These are phyloP conservation scores for Marronus borbonicus DNA, from an alignment of 2,888 invertebrate species.

Conservation along the genomic window DNA sequence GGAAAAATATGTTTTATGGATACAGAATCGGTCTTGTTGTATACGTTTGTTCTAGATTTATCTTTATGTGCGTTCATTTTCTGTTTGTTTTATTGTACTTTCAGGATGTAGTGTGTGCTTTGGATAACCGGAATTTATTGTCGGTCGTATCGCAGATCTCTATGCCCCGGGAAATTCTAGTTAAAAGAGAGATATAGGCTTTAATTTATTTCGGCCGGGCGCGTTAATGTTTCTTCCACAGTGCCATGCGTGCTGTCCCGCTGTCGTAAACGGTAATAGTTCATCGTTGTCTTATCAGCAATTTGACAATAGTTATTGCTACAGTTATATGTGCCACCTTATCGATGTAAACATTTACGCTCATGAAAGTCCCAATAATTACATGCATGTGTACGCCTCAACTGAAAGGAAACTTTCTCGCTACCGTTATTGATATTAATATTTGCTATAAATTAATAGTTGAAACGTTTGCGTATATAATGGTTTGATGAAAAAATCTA, in stretches of 20 bases:
- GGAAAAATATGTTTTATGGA: constrained; percentile 53
- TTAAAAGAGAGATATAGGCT: constrained; percentile 46
- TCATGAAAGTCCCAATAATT: neutral
- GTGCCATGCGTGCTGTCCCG: constrained; percentile 15
- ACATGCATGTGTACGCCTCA: neutral
- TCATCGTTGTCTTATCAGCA: constrained; percentile 36
- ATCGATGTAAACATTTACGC: neutral
- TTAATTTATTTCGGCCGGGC: constrained; percentile 41
- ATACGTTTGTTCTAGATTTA: constrained; percentile 52
- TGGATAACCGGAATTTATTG: constrained; percentile 48
- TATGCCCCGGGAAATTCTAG: constrained; percentile 46
- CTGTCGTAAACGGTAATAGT: constrained; percentile 32
- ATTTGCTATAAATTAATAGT: too few species aligned
- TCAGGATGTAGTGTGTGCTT: constrained; percentile 49
- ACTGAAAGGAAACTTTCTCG: neutral
- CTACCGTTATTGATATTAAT: too few species aligned
- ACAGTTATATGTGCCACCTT: neutral
- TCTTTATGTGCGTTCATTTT: constrained; percentile 52
- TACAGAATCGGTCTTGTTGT: constrained; percentile 51
- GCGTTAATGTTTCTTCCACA: constrained; percentile 35
- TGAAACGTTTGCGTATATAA: too few species aligned
- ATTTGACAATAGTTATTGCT: constrained; percentile 31
- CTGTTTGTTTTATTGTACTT: constrained; percentile 52
- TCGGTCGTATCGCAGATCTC: constrained; percentile 43
- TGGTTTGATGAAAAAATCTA: too few species aligned